A percentile compares a stretch with the other conserved stretches of the same genome.
Conservation (phyloP, 2,797 vertebrate species). For the Etheostoma nigrum region DNA sequence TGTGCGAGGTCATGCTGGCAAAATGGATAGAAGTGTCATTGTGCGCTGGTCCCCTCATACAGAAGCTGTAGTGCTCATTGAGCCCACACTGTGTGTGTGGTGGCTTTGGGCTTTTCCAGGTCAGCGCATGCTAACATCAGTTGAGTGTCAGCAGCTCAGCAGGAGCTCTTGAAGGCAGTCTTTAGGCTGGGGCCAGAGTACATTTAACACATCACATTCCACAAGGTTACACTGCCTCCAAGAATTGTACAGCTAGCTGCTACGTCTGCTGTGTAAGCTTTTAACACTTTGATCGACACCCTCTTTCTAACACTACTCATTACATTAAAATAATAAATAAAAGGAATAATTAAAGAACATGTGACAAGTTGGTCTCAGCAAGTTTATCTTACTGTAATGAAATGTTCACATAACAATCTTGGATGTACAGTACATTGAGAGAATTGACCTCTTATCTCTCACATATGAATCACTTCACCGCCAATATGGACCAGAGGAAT, state of each 20-base stretch:
- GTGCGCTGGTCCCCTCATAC: constrained; percentile 34
- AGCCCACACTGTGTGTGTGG: constrained; percentile 37
- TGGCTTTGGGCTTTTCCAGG: constrained; percentile 68
- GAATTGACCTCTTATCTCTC: neutral
- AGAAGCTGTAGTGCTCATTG: constrained; percentile 38
- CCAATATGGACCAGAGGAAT: neutral
- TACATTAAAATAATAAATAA: neutral
- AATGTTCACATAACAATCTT: neutral
- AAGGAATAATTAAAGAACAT: neutral
- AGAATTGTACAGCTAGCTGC: constrained; percentile 10
- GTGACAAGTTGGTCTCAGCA: neutral
- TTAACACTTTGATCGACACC: neutral
- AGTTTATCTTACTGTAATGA: neutral
- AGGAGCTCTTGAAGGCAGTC: constrained; percentile 59
- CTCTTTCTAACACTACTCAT: neutral
- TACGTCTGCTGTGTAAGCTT: constrained; percentile 16
- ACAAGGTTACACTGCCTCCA: constrained; percentile 37
- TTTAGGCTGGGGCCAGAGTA: constrained; percentile 40
- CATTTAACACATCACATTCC: constrained; percentile 51
- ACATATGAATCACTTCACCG: neutral
- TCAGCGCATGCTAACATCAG: constrained; percentile 65
- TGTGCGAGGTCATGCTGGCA: constrained; percentile 35
- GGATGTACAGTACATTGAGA: neutral
- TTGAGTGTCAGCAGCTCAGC: constrained; percentile 53
- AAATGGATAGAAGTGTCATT: constrained; percentile 42